Percentiles rank a stretch among this genome's conserved stretches.
These are phyloP conservation scores for Eupithecia vulgata DNA, from an alignment of 2,888 invertebrate genomes.

Conservation along the genomic window DNA sequence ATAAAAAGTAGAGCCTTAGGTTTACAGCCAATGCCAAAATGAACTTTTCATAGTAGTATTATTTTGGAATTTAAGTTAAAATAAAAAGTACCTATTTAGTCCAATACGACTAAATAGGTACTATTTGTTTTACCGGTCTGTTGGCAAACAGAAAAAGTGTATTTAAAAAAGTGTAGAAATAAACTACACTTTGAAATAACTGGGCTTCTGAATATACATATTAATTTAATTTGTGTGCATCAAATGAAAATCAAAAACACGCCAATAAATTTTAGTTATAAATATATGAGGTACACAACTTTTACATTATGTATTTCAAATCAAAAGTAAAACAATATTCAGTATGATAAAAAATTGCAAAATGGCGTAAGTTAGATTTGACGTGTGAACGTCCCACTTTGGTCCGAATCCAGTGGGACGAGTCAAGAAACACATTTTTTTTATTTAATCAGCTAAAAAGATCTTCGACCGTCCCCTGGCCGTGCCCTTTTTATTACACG, in stretches of 20 bases:
- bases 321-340: not conserved
- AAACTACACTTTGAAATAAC: not conserved
- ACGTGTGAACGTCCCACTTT: too few species aligned
- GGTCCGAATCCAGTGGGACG: too few species aligned
- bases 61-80: too few species aligned
- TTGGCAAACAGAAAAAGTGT: not conserved
- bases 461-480: too few species aligned
- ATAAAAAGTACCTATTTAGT: too few species aligned
- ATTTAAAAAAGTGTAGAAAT: not conserved
- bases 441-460: not conserved
- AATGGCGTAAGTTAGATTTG: not conserved
- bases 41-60: not conserved
- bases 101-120: too few species aligned
- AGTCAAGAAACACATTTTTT: too few species aligned
- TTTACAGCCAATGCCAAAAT: too few species aligned
- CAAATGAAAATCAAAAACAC: too few species aligned
- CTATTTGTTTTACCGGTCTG: not conserved
- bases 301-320: not conserved
- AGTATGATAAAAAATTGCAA: not conserved
- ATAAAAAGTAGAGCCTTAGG: not conserved
- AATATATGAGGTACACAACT: not conserved
- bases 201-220: not conserved
- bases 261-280: not conserved
- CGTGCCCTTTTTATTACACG: not conserved
- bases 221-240: not conserved